Conservation (phyloP, 53 echinoderm and acorn worm genomes). For the Echinarachnius parma region DNA sequence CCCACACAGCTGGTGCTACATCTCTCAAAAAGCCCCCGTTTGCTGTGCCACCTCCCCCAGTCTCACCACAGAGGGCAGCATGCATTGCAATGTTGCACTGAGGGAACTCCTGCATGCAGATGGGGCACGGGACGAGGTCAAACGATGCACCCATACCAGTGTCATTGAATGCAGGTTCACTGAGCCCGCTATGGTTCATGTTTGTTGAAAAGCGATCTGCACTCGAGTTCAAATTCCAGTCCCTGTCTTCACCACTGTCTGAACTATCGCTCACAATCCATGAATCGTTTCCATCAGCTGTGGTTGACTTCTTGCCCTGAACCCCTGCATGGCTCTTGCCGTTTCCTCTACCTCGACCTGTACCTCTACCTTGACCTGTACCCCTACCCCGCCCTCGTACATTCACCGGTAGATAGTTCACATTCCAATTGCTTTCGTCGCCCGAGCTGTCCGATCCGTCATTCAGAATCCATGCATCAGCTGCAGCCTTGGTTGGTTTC, state of each 20-base stretch:
- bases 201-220: too few relatives aligned
- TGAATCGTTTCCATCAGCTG: too few relatives aligned
- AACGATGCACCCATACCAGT: too few relatives aligned
- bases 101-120: constrained; percentile 39
- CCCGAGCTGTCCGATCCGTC: not conserved
- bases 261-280: too few relatives aligned
- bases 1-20: constrained; percentile 20
- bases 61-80: constrained; percentile 38
- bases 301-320: not conserved
- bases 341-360: not conserved
- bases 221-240: too few relatives aligned
- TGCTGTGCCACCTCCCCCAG: not conserved
- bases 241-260: not conserved
- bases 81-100: constrained; percentile 20
- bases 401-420: too few relatives aligned
- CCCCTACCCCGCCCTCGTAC: not conserved
- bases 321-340: not conserved
- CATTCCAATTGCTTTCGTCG: not conserved
- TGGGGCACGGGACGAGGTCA: constrained; percentile 30
- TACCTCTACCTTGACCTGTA: not conserved
- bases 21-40: constrained; percentile 17
- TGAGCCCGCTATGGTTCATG: too few relatives aligned
- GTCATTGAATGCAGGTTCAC: too few relatives aligned
- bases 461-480: too few relatives aligned
- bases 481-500: too few relatives aligned